phyloP scores from a whole-genome alignment of 2,113 vertebrate species.

The Strigops habroptila region DNA sequence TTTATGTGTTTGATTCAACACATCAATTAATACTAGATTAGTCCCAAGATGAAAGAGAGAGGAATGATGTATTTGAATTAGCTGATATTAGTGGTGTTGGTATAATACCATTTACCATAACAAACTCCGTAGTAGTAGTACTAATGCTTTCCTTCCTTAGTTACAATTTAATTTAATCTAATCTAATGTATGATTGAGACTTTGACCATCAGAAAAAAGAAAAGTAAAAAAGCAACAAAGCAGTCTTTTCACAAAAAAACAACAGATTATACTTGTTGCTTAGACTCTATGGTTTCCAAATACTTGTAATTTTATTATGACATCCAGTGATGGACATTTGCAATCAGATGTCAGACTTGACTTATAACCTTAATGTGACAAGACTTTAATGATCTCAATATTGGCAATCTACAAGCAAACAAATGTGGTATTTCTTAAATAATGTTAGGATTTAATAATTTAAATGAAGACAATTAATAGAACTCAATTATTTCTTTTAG shows the following conservation, averaged over 20 bases:
- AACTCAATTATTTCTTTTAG: background rate
- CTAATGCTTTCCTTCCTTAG: background rate
- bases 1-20: background rate
- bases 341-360: background rate
- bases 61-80: background rate
- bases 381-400: background rate
- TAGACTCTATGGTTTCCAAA: background rate
- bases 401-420: background rate
- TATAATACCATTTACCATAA: background rate
- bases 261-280: accelerated
- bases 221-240: accelerated
- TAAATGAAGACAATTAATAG: background rate
- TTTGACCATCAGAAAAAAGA: background rate
- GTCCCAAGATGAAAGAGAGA: background rate
- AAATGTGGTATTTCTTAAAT: background rate
- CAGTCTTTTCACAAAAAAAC: background rate
- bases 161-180: background rate
- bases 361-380: background rate
- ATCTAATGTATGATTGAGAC: background rate
- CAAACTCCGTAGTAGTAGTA: background rate
- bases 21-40: background rate
- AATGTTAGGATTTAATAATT: background rate
- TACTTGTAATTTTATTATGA: background rate
- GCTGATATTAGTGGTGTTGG: background rate
- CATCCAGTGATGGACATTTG: background rate